phyloP scores from a whole-genome alignment of 2,797 vertebrate species.

The Falco biarmicus region DNA sequence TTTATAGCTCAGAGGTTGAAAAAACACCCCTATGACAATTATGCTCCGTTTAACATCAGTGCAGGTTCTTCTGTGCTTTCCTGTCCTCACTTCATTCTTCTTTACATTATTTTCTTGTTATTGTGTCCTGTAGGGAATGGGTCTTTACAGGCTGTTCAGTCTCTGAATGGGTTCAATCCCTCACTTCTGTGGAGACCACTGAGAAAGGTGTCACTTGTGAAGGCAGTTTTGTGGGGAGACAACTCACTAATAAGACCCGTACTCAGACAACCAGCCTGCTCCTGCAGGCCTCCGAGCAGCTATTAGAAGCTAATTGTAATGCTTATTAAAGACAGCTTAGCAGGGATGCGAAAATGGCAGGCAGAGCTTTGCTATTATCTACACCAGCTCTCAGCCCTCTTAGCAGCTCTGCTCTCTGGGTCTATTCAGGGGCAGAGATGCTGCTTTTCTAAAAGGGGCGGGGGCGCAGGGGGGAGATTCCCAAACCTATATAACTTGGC shows the following conservation, averaged over 20 bases:
- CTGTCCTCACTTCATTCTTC: not conserved
- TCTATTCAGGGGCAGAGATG: slow-evolving; percentile 44
- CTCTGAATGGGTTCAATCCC: slow-evolving; percentile 41
- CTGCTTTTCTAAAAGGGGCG: not conserved
- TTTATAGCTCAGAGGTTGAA: slow-evolving; percentile 31
- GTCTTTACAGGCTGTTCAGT: slow-evolving; percentile 6
- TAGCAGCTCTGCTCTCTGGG: slow-evolving; percentile 22
- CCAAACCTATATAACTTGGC: not conserved
- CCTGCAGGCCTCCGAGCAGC: slow-evolving; percentile 4
- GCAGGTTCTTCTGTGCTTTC: not conserved
- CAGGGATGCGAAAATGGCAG: slow-evolving; percentile 57
- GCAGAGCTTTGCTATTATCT: slow-evolving; percentile 60
- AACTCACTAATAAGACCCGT: slow-evolving; percentile 46
- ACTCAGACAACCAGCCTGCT: slow-evolving; percentile 22
- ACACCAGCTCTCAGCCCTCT: slow-evolving; percentile 18
- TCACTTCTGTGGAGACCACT: not conserved
- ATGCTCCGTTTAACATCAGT: not conserved
- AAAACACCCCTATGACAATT: not conserved
- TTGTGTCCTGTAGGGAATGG: not conserved
- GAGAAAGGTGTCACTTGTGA: slow-evolving; percentile 53
- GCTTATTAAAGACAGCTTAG: slow-evolving; percentile 67
- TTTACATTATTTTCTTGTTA: slow-evolving; percentile 38
- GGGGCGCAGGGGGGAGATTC: not conserved
- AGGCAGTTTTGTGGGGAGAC: slow-evolving; percentile 47
- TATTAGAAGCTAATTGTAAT: slow-evolving; percentile 67